Base-by-base conservation (phyloP, 1,140 invertebrate genomes). In the Euwallacea similis region DNA sequence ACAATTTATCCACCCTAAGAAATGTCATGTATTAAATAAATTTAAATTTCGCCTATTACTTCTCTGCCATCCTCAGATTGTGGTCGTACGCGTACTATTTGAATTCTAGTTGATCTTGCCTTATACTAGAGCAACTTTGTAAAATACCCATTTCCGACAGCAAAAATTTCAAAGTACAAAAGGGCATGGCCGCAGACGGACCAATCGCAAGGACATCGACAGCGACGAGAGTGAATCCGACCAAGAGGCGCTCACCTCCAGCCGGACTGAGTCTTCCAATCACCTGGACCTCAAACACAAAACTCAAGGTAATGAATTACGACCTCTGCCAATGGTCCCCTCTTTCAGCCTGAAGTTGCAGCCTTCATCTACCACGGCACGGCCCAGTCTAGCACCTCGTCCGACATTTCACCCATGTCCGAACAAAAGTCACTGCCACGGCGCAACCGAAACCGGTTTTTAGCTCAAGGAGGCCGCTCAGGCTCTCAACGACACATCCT, bases 211-310 rank as follows among this genome's bases (percentile, higher is more conserved):
- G 80, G 88, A 90, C 77, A 85, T 88, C 65, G 88, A 90, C 80
- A 89, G 88, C 76, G 90, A 91, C 80, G 89, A 91, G 75, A 90
- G 89, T 76, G 89, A 91, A 79, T 91, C 89, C 75, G 90, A 91
- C 81, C 87, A 86, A 69, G 90, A 92, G 76, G 89, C 89, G 76
- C 78, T 90, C 73, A 91, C 89, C 60, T 90, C 89, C 71, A 90
- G 89, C 79, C 84, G 90, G 78, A 90, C 89, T 53, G 89, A 91
- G 80, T 90, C 89, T 74, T 91, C 89, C 78, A 91, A 90, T 82
- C 89, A 91, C 77, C 83, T 90, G 74, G 89, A 91, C 79, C 85
- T 86, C 76, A 90, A 90, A 83, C 85, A 88, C 71, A 90, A 89
- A 82, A 60, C 58, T 11, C 69, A 55, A 65, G 69, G 69, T 70